These are phyloP conservation scores for Australoheros scitulus DNA, from an alignment of 2,113 vertebrate species.

Conservation along the genomic window DNA sequence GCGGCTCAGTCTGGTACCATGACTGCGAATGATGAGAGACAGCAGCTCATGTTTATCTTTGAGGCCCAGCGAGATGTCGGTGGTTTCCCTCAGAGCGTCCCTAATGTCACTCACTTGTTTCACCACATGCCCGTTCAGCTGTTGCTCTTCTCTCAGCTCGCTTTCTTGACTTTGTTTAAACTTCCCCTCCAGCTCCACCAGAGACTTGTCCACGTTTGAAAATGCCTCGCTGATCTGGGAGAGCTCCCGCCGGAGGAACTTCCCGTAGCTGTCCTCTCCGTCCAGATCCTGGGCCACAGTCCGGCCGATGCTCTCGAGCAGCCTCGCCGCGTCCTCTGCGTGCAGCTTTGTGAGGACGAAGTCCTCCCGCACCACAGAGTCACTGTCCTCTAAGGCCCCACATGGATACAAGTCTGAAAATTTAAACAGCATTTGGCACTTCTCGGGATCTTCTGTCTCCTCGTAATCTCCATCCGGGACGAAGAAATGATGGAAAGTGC, in stretches of 20 bases:
- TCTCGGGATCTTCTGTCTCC: conserved; percentile 93
- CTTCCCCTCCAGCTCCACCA: conserved; percentile 92
- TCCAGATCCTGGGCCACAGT: conserved; percentile 92
- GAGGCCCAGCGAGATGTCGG: conserved; percentile 88
- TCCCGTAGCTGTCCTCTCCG: conserved; percentile 92
- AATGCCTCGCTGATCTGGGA: conserved; percentile 92
- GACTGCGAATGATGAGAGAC: conserved; percentile 90
- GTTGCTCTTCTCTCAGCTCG: conserved; percentile 84
- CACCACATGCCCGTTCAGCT: conserved; percentile 85
- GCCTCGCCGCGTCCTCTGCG: conserved; percentile 90
- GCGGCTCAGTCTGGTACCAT: conserved; percentile 89
- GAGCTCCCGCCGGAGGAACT: conserved; percentile 88
- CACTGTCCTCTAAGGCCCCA: conserved; percentile 69
- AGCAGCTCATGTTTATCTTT: conserved; percentile 92
- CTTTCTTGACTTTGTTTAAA: conserved; percentile 92
- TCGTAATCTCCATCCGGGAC: conserved; percentile 96
- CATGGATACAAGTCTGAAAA: conserved; percentile 87
- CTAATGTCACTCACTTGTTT: conserved; percentile 87
- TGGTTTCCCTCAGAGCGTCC: conserved; percentile 83
- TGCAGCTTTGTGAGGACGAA: conserved; percentile 88
- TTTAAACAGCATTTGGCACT: conserved; percentile 93
- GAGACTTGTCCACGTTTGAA: conserved; percentile 88
- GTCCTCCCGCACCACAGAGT: conserved; percentile 87
- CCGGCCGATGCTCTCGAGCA: conserved; percentile 88
- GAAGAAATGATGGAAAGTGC: conserved; percentile 95